Conservation (phyloP, 1,140 invertebrate species). For the Whitmania pigra region DNA sequence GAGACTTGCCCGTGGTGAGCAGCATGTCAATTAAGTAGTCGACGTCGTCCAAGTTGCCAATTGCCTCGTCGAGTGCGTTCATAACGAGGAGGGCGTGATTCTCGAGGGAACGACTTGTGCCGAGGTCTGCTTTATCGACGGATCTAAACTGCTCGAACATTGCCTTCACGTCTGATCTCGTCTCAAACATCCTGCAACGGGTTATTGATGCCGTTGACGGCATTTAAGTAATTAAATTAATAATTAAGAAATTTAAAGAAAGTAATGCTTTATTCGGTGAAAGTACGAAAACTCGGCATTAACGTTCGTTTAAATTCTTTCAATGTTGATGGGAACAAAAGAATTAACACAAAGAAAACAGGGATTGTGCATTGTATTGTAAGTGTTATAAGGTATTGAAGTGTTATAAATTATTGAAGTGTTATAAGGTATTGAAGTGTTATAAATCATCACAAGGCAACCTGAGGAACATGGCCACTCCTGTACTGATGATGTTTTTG, state of each 20-base stretch:
- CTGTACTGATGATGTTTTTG: constrained; percentile 70
- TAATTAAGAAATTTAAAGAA: neutral
- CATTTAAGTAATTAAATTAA: neutral
- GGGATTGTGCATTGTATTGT: neutral
- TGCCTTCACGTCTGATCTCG: constrained; percentile 62
- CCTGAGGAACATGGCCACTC: constrained; percentile 78
- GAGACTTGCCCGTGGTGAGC: constrained; percentile 65
- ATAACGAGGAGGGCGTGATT: constrained; percentile 78
- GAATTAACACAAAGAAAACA: neutral
- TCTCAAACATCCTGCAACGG: constrained; percentile 65
- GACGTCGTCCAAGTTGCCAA: constrained; percentile 67
- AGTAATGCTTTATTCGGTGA: neutral
- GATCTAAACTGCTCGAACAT: constrained; percentile 69
- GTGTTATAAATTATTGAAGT: too few species aligned
- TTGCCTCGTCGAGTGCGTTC: constrained; percentile 65
- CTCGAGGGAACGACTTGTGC: constrained; percentile 59
- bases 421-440: neutral
- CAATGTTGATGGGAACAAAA: neutral
- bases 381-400: neutral
- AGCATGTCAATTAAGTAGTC: constrained; percentile 70
- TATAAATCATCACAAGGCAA: too few species aligned
- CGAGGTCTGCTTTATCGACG: constrained; percentile 64
- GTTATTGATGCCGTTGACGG: too few species aligned
- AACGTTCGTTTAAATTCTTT: neutral
- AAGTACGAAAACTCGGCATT: neutral